Conservation (phyloP, 1,140 invertebrate species). For the Bicyclus anynana region DNA sequence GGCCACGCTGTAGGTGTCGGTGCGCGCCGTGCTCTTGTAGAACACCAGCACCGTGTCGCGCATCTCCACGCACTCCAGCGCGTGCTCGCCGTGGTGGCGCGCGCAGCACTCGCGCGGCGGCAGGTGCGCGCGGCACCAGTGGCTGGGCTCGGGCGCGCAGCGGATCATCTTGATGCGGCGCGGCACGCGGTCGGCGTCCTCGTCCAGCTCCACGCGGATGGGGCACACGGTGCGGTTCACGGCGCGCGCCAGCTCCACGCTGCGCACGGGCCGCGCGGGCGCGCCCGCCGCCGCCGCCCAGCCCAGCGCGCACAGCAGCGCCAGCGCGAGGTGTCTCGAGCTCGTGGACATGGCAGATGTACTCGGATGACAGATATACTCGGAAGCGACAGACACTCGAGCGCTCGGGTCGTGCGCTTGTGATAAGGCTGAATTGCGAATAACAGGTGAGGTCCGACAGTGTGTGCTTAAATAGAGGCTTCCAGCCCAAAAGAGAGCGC, state of each 20-base stretch:
- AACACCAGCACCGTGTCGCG: constrained; percentile 51
- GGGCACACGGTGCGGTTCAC: constrained; percentile 58
- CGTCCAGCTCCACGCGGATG: constrained; percentile 43
- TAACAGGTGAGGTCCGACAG: constrained; percentile 30
- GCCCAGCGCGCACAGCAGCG: constrained; percentile 2
- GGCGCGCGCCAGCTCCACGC: constrained; percentile 36
- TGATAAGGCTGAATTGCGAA: constrained; percentile 39
- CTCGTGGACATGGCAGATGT: constrained; percentile 12
- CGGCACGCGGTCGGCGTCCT: constrained; percentile 45
- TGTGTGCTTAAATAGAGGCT: constrained; percentile 20
- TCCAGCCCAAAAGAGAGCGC: constrained; percentile 7
- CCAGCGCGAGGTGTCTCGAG: constrained; percentile 8
- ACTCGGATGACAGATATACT: background rate
- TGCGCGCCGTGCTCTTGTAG: constrained; percentile 28
- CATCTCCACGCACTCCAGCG: constrained; percentile 53
- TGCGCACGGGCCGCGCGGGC: constrained; percentile 18
- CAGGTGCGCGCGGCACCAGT: constrained; percentile 42
- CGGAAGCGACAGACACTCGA: background rate
- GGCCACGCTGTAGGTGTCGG: constrained; percentile 35
- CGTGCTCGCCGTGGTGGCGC: constrained; percentile 32
- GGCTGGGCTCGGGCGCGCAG: constrained; percentile 39
- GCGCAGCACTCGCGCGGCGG: constrained; percentile 48
- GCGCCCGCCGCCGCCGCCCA: constrained; percentile 10
- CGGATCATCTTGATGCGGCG: constrained; percentile 53
- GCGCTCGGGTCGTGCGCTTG: constrained; percentile 41